A percentile compares a stretch with the other conserved stretches of the same genome.
Conservation (phyloP, 2,113 vertebrate species). For the Leptodactylus fuscus region DNA sequence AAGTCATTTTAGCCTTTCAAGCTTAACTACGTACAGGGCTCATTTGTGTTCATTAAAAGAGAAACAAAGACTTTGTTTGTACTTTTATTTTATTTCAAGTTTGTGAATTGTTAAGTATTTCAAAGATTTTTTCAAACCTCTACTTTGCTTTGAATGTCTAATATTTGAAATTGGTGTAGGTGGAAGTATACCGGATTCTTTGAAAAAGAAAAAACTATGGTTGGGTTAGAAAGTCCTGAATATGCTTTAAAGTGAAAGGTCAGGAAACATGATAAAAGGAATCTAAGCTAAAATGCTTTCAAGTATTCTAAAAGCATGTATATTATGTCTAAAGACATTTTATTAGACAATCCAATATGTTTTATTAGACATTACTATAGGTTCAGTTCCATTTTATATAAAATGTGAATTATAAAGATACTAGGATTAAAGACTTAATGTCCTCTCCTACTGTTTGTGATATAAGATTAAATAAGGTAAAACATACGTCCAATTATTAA, state of each 20-base stretch:
- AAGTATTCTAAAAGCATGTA: conserved; percentile 46
- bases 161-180: conserved; percentile 57
- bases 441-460: neutral
- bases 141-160: conserved; percentile 48
- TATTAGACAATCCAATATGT: conserved; percentile 19
- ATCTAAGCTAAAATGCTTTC: conserved; percentile 39
- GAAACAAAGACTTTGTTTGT: conserved; percentile 35
- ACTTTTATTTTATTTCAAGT: conserved; percentile 47
- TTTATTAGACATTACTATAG: neutral
- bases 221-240: conserved; percentile 51
- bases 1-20: conserved; percentile 34
- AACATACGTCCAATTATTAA: no score
- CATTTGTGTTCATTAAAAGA: conserved; percentile 54
- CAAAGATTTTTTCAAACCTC: conserved; percentile 45
- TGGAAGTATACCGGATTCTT: conserved; percentile 44
- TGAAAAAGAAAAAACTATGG: conserved; percentile 46
- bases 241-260: conserved; percentile 52
- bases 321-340: conserved; percentile 40
- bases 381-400: neutral
- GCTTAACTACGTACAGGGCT: conserved; percentile 26
- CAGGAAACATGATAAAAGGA: conserved; percentile 56
- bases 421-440: neutral
- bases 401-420: neutral
- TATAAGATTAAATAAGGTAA: neutral
- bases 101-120: conserved; percentile 44